These are phyloP conservation scores for Globicephala melas DNA, from an alignment of 2,113 vertebrate genomes.

Conservation along the genomic window DNA sequence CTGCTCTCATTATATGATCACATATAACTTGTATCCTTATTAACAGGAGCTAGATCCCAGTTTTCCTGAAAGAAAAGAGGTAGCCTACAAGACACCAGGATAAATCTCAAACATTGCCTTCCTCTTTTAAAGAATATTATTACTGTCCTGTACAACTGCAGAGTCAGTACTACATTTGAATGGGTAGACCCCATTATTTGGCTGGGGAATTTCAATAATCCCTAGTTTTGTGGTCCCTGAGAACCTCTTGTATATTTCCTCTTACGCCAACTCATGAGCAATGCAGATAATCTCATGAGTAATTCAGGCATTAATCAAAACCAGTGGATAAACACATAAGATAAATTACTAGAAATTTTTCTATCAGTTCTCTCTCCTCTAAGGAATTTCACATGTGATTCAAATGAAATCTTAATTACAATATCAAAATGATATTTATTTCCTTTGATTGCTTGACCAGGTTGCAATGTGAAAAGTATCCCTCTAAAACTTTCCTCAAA, in stretches of 20 bases:
- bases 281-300: not conserved
- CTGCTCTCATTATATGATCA: not conserved
- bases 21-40: not conserved
- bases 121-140: not conserved
- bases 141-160: not conserved
- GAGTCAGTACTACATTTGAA: not conserved
- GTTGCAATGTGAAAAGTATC: not conserved
- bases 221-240: not conserved
- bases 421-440: constrained; percentile 16
- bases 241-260: not conserved
- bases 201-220: not conserved
- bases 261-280: not conserved
- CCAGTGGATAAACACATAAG: not conserved
- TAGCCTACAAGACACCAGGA: not conserved
- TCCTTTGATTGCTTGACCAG: not conserved
- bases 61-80: not conserved
- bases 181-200: not conserved
- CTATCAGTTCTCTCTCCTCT: not conserved
- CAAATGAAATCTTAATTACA: not conserved
- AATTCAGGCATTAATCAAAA: not conserved
- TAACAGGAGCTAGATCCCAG: not conserved
- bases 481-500: not conserved
- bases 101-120: not conserved
- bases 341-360: not conserved
- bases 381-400: not conserved